Evolutionary conservation across 2,113 vertebrate species (phyloP).

Genomic region (Panthera leo): DNA sequence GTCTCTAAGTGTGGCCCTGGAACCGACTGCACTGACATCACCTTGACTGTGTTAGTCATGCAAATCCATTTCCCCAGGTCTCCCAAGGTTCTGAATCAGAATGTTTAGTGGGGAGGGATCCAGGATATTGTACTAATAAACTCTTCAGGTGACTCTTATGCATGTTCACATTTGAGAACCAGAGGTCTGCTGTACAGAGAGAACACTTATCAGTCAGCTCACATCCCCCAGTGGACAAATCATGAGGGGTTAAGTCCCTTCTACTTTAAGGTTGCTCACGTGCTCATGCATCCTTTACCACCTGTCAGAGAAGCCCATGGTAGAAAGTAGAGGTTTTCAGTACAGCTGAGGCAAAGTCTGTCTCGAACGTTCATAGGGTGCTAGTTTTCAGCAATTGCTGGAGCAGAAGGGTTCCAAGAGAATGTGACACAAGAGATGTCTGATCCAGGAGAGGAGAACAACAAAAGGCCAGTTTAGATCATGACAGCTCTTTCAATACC

Average conservation of each 20-base stretch:
- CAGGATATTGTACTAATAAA: neutral
- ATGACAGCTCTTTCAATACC: neutral
- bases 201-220: neutral
- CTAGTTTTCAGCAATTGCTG: neutral
- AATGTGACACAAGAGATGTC: neutral
- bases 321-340: neutral
- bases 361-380: accelerated
- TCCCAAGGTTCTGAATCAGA: neutral
- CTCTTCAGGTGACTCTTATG: neutral
- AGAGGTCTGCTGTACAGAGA: neutral
- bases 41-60: neutral
- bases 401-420: neutral
- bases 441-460: neutral
- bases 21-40: neutral
- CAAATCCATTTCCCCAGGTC: neutral
- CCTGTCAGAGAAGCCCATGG: neutral
- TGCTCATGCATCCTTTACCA: neutral
- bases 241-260: neutral
- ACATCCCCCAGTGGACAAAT: neutral
- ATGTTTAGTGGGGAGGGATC: neutral
- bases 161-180: neutral
- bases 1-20: neutral
- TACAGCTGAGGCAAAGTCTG: neutral
- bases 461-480: neutral
- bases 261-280: neutral